Base-by-base conservation (phyloP, 2,888 invertebrate species). In the Ectobius pallidus region DNA sequence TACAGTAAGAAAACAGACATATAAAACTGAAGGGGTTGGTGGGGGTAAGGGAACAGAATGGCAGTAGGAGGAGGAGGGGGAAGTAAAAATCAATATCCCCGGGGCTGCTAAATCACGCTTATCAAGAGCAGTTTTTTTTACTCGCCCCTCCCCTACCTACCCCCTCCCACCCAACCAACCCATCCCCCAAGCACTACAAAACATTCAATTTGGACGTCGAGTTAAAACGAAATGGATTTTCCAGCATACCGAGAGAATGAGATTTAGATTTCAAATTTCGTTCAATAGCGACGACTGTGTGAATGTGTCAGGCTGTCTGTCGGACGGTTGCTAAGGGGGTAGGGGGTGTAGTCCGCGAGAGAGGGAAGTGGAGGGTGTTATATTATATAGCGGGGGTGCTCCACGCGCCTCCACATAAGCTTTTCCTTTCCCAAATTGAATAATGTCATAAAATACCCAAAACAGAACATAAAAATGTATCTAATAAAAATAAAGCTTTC, bases 91-190 rank as follows among this genome's bases (percentile, higher is more conserved):
- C 79, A 78, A 79, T 79, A 79, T 89, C 89, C 89, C 85, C 88
- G 88, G 89, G 89, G 89, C 89, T 89, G 89, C 89, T 90, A 90
- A 90, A 90, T 90, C 90, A 90, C 89, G 85, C 85, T 85, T 84
- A 84, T 85, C 85, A 85, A 85, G 84, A 85, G 84, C 83, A 84
- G 83, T 83, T 84, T 83, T 82, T 81, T 82, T 81, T 80, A 71
- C 76, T 75, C 76, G 76, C 74, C 76, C 77, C 69, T 79, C 39
- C 62, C 69, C 32, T 73, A 71, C 65, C 73, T 75, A 76, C 73
- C 72, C 76, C 72, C 77, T 76, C 75, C 73, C 18, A 69, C 73
- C 18, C 78, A 73, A 77, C 72, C 77, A 76, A 75, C 78, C 58
- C 77, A 78, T 79, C 79, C 80, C 78, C 78, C 77, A 80, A 79